A percentile compares a stretch with the other conserved stretches of the same genome.
phyloP scores from a whole-genome alignment of 1,140 invertebrate species.

The Bactericera cockerelli region DNA sequence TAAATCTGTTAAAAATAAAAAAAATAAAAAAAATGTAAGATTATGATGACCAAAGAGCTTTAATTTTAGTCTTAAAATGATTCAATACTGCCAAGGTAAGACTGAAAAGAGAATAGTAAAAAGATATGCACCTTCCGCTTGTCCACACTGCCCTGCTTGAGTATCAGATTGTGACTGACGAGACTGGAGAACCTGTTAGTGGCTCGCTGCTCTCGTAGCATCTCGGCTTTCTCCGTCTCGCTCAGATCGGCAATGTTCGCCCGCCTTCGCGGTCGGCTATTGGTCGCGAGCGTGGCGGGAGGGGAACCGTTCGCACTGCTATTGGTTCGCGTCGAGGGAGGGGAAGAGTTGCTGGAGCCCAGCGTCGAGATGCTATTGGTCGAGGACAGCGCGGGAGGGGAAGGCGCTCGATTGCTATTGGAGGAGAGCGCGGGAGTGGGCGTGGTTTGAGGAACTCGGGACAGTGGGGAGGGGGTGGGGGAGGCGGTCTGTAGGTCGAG shows the following conservation, averaged over 20 bases:
- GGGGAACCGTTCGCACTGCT: too few species aligned
- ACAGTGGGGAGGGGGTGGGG: too few species aligned
- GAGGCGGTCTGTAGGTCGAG: slow-evolving; percentile 35
- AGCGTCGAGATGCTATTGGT: slow-evolving; percentile 14
- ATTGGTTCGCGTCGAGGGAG: slow-evolving; percentile 13
- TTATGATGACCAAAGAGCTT: too few species aligned
- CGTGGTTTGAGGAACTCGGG: not conserved
- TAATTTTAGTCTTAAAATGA: too few species aligned
- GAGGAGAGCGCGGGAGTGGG: slow-evolving; percentile 9
- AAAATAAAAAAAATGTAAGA: too few species aligned
- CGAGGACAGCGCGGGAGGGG: not conserved
- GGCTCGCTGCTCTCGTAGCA: slow-evolving; percentile 56
- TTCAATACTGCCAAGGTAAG: too few species aligned
- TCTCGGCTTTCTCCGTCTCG: slow-evolving; percentile 33
- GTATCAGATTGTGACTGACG: slow-evolving; percentile 77
- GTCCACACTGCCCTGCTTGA: slow-evolving; percentile 88
- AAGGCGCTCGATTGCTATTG: not conserved
- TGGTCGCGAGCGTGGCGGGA: too few species aligned
- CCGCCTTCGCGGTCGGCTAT: slow-evolving; percentile 27
- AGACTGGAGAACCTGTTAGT: slow-evolving; percentile 72
- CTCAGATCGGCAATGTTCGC: slow-evolving; percentile 35
- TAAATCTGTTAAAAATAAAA: too few species aligned
- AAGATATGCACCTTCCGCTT: slow-evolving; percentile 83
- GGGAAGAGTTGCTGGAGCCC: too few species aligned
- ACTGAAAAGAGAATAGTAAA: too few species aligned